These are phyloP conservation scores for Rhabdornis inornatus DNA, from an alignment of 2,113 vertebrate species.

Conservation along the genomic window DNA sequence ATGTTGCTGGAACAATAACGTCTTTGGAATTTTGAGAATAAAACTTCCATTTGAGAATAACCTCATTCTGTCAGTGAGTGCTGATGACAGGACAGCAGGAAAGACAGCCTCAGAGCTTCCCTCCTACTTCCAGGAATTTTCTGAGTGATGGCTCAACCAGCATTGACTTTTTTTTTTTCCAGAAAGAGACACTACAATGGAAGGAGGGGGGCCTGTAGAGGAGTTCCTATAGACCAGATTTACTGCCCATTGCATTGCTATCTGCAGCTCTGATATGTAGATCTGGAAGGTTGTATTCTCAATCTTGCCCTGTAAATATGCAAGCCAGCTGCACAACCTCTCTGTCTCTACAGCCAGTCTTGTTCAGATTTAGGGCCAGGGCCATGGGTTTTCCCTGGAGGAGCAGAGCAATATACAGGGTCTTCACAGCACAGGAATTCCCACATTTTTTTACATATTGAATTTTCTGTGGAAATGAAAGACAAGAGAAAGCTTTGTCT, in stretches of 20 bases:
- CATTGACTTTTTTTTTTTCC: accelerated
- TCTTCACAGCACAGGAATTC: neutral
- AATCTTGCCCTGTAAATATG: neutral
- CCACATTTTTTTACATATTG: neutral
- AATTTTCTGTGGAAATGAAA: neutral
- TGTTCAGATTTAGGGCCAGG: neutral
- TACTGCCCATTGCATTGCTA: neutral
- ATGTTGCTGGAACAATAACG: neutral
- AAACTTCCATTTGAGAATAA: neutral
- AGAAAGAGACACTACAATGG: neutral
- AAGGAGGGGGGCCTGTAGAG: neutral
- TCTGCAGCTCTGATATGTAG: neutral
- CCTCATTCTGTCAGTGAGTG: conserved; percentile 1
- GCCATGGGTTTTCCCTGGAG: neutral
- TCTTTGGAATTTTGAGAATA: neutral
- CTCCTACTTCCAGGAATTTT: neutral
- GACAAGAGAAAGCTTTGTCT: neutral
- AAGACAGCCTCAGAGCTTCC: neutral
- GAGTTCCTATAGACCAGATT: neutral
- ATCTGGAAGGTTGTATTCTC: neutral
- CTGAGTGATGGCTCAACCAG: neutral
- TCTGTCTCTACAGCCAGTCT: neutral
- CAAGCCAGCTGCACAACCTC: neutral
- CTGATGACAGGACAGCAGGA: neutral
- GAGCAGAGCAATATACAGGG: neutral